Base-by-base conservation (phyloP, 2,888 invertebrate species). In the Megastigmus dorsalis region DNA sequence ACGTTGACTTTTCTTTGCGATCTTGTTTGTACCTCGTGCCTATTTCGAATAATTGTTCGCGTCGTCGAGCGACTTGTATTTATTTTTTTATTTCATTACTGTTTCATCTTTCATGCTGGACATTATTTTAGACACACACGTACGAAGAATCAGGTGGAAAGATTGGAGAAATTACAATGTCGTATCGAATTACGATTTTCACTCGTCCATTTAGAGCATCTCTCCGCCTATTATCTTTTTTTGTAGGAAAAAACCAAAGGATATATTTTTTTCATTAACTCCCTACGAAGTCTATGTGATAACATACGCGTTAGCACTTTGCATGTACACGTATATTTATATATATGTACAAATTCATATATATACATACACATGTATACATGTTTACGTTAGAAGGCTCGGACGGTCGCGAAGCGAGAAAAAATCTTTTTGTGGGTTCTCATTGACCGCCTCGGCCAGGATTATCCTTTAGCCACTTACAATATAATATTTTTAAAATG, bases 101-200 rank as follows among this genome's bases (percentile, higher is more conserved):
- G 41, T 41, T 50, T 15, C 18, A 59, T 59, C 18, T 48, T 36
- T 48, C 20, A 45, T 38, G 23, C 50, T 57, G 28, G 28, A 63
- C 48, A 62, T 48, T 54, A 45, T 41, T 55, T 69, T 67, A 60
- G 36, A 75, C 60, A 70, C 38, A 66, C 57, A 75, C 45, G 55
- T 70, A 70, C 66, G 50, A 70, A 62, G 54, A 66, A 70, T 62
- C 54, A 60, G 66, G 38, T 70, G 48, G 63, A 66, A 70, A 66
- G 60, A 59, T n/a, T n/a, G n/a, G 62, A 48, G 62, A 67, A 48
- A 73, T 66, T 54, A 15, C 38, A 62, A 20, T 48, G 38, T 59
- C 30, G 41, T 26, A 66, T 59, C 50, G 30, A 65, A 59, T 66
- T 66, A 41, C 57, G 45, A 50, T 66, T n/a, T 57, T 66, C 13